Base-by-base conservation (phyloP, 2,797 vertebrate species). In the Smutsia gigantea region DNA sequence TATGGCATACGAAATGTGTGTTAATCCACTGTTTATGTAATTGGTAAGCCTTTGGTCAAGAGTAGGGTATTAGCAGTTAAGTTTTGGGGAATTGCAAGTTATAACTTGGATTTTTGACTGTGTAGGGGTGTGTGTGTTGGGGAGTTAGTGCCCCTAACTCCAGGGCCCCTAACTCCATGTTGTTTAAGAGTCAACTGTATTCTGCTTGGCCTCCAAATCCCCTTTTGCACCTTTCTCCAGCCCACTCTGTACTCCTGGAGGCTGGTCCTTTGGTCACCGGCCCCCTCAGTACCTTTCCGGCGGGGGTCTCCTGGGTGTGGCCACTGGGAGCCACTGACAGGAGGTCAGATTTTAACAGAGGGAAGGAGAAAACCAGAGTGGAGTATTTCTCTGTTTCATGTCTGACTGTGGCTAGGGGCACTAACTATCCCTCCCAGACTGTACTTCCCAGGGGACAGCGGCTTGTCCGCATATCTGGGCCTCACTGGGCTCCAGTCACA, bases 231-330 rank as follows among this genome's bases (percentile, higher is more conserved):
- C 39, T 31, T 63, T 57, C 25, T n/a, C 39, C 23, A 12, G 53
- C 39, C 19, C 4, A 1, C 66, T 46, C 23, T 5, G 61, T 46
- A 34, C 18, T 53, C 11, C 61, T 4, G 29, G 23, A 59, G n/a
- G 19, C 18, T 51, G n/a, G 42, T 31, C 7, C 8, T 66, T 49
- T 14, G 59, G 27, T 46, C 72, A 34, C 15, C 29, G 4, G 31
- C 46, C 37, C 51, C 7, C 10, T 27, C 18, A 0, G 3, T 11
- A 14, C 21, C 5, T 81, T 53, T n/a, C 42, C 15, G 8, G 37
- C 10, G 53, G 34, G 64, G 4, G 0, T 74, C 39, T 8, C 0
- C 0, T n/a, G 34, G 49, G 19, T 19, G 29, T 25, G 71, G 51
- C 11, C 79, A 14, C 4, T 51, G 46, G 37, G 37, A 39, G 8